A percentile compares a stretch with the other conserved stretches of the same genome.
These are phyloP conservation scores for Crocidura indochinensis DNA, from an alignment of 2,797 vertebrate species.

Conservation along the genomic window DNA sequence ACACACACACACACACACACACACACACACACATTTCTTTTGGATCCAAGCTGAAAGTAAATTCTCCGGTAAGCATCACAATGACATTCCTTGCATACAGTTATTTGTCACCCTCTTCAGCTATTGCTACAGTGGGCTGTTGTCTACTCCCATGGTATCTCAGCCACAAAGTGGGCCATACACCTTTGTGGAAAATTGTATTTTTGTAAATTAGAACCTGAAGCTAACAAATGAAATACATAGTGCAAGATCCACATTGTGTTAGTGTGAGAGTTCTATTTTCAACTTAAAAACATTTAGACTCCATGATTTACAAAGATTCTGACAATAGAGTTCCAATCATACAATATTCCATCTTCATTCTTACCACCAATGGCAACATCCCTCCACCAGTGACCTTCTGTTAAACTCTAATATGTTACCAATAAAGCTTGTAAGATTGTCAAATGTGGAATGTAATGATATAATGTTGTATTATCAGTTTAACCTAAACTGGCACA, in stretches of 20 bases:
- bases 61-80: neutral
- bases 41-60: neutral
- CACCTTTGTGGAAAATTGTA: neutral
- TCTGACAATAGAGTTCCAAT: no score
- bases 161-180: neutral
- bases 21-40: neutral
- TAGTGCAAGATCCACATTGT: neutral
- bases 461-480: neutral
- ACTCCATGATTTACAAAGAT: no score
- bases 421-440: neutral
- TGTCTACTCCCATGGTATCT: neutral
- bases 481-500: no score
- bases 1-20: no score
- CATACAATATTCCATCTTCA: no score
- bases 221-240: constrained; percentile 24
- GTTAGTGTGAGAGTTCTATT: no score
- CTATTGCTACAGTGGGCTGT: neutral
- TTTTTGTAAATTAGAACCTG: neutral
- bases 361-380: no score
- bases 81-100: neutral
- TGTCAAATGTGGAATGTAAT: constrained; percentile 5
- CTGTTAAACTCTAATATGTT: neutral
- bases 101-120: neutral
- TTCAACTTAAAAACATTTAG: no score
- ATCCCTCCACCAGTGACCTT: no score